These are phyloP conservation scores for Archaeoteleia sp. DNA, from an alignment of 2,888 invertebrate genomes.

Conservation along the genomic window DNA sequence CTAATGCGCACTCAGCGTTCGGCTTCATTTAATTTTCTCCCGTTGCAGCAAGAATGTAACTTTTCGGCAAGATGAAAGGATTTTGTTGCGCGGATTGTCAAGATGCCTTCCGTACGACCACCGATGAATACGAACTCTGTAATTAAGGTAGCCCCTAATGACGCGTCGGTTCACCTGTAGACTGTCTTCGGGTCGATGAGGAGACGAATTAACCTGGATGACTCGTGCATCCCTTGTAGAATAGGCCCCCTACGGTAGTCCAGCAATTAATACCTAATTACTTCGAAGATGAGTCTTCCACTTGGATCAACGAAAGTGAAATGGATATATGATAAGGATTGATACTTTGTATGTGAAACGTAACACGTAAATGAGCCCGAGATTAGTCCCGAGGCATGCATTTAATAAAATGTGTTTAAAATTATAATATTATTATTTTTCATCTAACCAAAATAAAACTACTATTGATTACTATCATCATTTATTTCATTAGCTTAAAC, in stretches of 20 bases:
- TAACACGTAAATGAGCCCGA: too few relatives aligned
- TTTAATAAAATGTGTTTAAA: too few relatives aligned
- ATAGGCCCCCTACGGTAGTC: slow-evolving; percentile 65
- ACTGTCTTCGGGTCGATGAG: slow-evolving; percentile 43
- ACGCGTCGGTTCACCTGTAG: slow-evolving; percentile 52
- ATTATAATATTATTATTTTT: too few relatives aligned
- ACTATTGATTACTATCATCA: too few relatives aligned
- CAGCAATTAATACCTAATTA: slow-evolving; percentile 71
- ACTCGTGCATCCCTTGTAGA: slow-evolving; percentile 46
- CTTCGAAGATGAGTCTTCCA: slow-evolving; percentile 62
- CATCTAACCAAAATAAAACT: too few relatives aligned
- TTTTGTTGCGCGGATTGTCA: slow-evolving; percentile 59
- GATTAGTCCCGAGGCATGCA: too few relatives aligned
- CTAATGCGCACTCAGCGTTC: slow-evolving; percentile 47
- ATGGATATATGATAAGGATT: slow-evolving; percentile 57
- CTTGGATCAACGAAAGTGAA: slow-evolving; percentile 57
- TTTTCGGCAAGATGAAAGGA: slow-evolving; percentile 71
- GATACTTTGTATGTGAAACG: slow-evolving; percentile 33
- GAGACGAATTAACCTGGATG: slow-evolving; percentile 54
- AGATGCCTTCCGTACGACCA: slow-evolving; percentile 56
- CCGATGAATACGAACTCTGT: slow-evolving; percentile 55
- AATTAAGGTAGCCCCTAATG: slow-evolving; percentile 55
- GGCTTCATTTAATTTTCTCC: slow-evolving; percentile 54
- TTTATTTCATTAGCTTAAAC: too few relatives aligned
- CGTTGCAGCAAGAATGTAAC: slow-evolving; percentile 60